Conservation (phyloP, 2,797 vertebrate species). For the Tadarida brasiliensis region DNA sequence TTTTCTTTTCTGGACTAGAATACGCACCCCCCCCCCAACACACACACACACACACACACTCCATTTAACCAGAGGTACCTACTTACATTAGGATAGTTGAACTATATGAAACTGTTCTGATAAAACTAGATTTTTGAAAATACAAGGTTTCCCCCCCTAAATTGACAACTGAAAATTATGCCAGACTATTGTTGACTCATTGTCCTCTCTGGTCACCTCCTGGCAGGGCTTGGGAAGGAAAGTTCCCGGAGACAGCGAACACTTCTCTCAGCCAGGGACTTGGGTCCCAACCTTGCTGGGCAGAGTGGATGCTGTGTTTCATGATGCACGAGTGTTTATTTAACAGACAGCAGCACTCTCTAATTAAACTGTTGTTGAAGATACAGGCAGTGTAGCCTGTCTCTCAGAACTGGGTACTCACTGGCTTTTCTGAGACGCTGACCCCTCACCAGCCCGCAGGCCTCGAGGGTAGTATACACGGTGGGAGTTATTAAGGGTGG, state of each 20-base stretch:
- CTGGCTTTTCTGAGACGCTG: neutral
- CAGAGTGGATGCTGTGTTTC: constrained; percentile 53
- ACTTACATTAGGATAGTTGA: neutral
- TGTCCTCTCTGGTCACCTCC: neutral
- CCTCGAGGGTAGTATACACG: neutral
- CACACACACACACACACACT: neutral
- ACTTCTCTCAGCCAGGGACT: neutral
- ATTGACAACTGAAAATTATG: neutral
- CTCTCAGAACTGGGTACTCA: constrained; percentile 7
- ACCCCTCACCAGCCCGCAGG: neutral
- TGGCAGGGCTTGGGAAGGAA: neutral
- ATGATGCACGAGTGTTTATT: constrained; percentile 68
- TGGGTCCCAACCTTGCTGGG: neutral
- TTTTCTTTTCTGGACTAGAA: neutral
- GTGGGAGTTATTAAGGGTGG: neutral
- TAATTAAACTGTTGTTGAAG: constrained; percentile 76
- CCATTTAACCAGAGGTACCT: neutral
- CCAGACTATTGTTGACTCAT: neutral
- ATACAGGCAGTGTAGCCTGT: constrained; percentile 36
- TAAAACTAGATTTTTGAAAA: neutral
- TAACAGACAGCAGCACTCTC: constrained; percentile 73
- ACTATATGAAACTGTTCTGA: neutral
- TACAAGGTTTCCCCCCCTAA: neutral
- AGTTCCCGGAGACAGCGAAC: neutral
- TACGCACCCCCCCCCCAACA: too few species aligned